Base-by-base conservation (phyloP, 1,140 invertebrate species). In the Neodiprion pinetum region DNA sequence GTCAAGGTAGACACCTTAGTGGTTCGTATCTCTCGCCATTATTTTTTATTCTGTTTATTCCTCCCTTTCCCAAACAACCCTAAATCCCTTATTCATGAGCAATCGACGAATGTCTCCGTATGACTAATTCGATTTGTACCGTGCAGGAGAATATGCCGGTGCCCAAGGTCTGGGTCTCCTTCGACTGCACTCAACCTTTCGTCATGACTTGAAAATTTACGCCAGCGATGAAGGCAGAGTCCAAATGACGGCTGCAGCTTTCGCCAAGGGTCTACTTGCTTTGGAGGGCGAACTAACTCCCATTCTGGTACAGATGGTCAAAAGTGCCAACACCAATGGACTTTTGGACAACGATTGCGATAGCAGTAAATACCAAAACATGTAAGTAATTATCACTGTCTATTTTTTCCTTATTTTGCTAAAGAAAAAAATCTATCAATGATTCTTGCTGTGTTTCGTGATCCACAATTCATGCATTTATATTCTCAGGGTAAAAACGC, bases 271-370 rank as follows among this genome's bases (percentile, higher is more conserved):
- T 11, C 88, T 99, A 28, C 88, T 99, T 0, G 99, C 98, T 0
- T 86, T 99, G 50, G 99, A 99, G 89, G 99, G 98, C 10, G 98
- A 99, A 88, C 89, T 99, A 4, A 99, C 99, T 0, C 99, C 99
- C 0, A 99, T 99, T 85, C 89, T 99, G 14, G 98, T 99, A 12
- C 99, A 99, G 89, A 99, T 99, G 99, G 99, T 99, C 1, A 99
- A 99, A 87, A 98, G 96, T 81, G 98, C 98, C 1, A 99, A 99
- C 84, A 99, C 98, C 0, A 99, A 99, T 89, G 98, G 98, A 5
- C 87, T 99, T 11, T 87, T 99, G 47, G 98, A 99, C 85, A 99
- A 99, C 84, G 98, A 99, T 85, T 97, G 97, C 83, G 97, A 98
- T 87, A 97, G 96, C 23, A 96, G 95, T 81, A 98, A 98, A 89